A percentile compares a stretch with the other conserved stretches of the same genome.
phyloP scores from a whole-genome alignment of 2,888 invertebrate genomes.

The Orthosia gothica region DNA sequence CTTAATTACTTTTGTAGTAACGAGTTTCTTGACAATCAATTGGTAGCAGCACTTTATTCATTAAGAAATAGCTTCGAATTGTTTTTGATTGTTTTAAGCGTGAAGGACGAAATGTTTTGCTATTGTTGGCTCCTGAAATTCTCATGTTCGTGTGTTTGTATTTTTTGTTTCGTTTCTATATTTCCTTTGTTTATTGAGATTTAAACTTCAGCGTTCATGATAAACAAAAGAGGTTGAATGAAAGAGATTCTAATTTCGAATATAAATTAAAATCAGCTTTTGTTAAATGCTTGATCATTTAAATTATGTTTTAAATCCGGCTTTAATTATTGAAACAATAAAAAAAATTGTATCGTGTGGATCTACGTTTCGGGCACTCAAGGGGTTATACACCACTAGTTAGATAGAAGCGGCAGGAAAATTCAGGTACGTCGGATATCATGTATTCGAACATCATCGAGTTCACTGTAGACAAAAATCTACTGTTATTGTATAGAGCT shows the following conservation, averaged over 20 bases:
- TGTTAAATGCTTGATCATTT: neutral
- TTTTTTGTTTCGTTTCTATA: constrained; percentile 7
- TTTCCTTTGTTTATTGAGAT: constrained; percentile 1
- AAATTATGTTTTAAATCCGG: neutral
- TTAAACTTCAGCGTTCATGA: neutral
- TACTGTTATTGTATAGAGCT: too few species aligned
- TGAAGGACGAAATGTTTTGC: constrained; percentile 6
- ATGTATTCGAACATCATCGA: too few species aligned
- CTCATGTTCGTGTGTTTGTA: too few species aligned
- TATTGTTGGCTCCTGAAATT: constrained; percentile 15
- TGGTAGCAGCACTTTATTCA: constrained; percentile 61
- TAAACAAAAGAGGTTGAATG: neutral
- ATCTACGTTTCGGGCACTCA: too few species aligned
- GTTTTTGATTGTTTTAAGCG: constrained; percentile 33
- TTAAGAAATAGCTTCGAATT: constrained; percentile 30
- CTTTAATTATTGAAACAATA: too few species aligned
- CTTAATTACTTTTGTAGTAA: constrained; percentile 75
- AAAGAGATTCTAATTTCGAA: neutral
- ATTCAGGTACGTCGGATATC: too few species aligned
- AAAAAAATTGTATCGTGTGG: too few species aligned
- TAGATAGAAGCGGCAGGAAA: too few species aligned
- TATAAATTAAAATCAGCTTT: neutral
- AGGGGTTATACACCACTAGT: too few species aligned
- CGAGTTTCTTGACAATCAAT: constrained; percentile 71
- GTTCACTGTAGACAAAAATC: too few species aligned